These are phyloP conservation scores for Sparidentex hasta DNA, from an alignment of 2,797 vertebrate species.

Conservation along the genomic window DNA sequence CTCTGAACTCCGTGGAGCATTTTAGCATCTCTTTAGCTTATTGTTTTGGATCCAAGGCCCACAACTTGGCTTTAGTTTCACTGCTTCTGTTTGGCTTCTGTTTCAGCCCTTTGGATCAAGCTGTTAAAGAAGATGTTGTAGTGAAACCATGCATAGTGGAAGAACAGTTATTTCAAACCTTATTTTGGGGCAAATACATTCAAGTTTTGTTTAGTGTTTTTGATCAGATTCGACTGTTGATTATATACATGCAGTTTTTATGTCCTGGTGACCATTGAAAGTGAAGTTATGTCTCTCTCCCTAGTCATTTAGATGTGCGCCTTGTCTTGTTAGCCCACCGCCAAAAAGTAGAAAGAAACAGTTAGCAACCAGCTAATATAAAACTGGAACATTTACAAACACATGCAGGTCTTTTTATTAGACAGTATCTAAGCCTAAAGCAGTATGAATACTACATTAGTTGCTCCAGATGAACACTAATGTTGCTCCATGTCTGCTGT, in stretches of 20 bases:
- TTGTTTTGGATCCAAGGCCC: not conserved
- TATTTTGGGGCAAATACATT: too few relatives aligned
- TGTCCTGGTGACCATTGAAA: too few relatives aligned
- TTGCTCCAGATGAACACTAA: not conserved
- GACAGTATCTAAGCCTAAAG: not conserved
- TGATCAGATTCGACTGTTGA: too few relatives aligned
- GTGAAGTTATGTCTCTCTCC: too few relatives aligned
- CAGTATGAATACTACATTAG: not conserved
- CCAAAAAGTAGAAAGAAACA: not conserved
- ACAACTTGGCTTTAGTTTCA: not conserved
- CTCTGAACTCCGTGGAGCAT: not conserved
- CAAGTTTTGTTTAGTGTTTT: too few relatives aligned
- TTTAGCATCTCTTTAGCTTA: not conserved
- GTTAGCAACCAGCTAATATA: not conserved
- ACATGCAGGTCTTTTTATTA: not conserved
- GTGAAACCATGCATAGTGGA: too few relatives aligned
- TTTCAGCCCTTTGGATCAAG: not conserved
- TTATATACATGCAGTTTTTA: too few relatives aligned
- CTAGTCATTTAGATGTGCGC: too few relatives aligned
- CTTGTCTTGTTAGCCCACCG: too few relatives aligned
- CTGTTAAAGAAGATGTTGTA: too few relatives aligned
- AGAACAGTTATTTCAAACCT: too few relatives aligned
- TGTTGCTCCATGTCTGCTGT: not conserved
- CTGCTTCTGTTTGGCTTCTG: not conserved
- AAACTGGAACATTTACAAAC: slow-evolving; percentile 1